Percentiles rank a stretch among this genome's conserved stretches.
These are phyloP conservation scores for Hozukius guyotensis DNA, from an alignment of 2,797 vertebrate species.

Conservation along the genomic window DNA sequence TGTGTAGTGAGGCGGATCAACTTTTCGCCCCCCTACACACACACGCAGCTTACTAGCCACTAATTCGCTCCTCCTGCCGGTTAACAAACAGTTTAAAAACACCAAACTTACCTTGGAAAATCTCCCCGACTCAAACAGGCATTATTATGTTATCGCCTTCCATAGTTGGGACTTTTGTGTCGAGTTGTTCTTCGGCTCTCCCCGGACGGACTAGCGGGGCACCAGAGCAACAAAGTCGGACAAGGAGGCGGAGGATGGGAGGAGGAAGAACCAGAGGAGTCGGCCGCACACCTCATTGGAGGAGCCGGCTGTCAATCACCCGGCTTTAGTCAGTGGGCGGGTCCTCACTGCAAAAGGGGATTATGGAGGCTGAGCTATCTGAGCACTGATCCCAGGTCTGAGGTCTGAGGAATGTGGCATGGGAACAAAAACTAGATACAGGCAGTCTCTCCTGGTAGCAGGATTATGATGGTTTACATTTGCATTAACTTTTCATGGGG, in stretches of 20 bases:
- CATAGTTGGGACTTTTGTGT: slow-evolving; percentile 60
- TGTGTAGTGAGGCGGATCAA: slow-evolving; percentile 58
- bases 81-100: not conserved
- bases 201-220: slow-evolving; percentile 46
- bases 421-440: slow-evolving; percentile 11
- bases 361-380: slow-evolving; percentile 45
- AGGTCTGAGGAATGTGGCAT: slow-evolving; percentile 43
- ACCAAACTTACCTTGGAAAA: slow-evolving; percentile 70
- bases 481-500: not conserved
- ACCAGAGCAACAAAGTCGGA: slow-evolving; percentile 47
- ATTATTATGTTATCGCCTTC: slow-evolving; percentile 76
- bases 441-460: not conserved
- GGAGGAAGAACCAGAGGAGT: slow-evolving; percentile 2
- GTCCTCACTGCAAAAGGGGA: slow-evolving; percentile 45
- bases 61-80: not conserved
- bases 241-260: slow-evolving; percentile 7
- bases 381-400: slow-evolving; percentile 26
- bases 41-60: slow-evolving; percentile 9
- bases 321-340: slow-evolving; percentile 29
- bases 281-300: slow-evolving; percentile 42
- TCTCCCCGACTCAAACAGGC: slow-evolving; percentile 65
- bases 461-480: not conserved
- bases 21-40: slow-evolving; percentile 37
- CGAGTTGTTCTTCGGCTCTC: slow-evolving; percentile 50
- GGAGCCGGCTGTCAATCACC: slow-evolving; percentile 47